Base-by-base conservation (phyloP, 2,888 invertebrate species). In the Leucozona laternaria region DNA sequence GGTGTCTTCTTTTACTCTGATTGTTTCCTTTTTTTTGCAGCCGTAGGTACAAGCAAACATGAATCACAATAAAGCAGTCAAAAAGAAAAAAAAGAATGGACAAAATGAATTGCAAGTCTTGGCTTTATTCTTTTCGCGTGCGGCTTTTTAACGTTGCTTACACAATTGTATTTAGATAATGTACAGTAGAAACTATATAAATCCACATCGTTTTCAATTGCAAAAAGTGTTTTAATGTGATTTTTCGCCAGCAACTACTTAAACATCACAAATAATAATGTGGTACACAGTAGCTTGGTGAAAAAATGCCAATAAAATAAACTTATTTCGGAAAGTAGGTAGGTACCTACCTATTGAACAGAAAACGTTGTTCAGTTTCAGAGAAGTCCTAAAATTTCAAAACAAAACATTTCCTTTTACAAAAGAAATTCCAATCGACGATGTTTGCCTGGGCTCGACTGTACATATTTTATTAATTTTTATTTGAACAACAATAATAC, bases 401-500 rank as follows among this genome's bases (percentile, higher is more conserved):
- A 40, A 15, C 5, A 40, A 40, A 40, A 4, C 2, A 40, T 4
- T 40, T 40, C 40, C 13, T 40, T 13, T 40, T 15, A 2, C 0
- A 5, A 0, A 13, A 0, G 40, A 57, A 53, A 8, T 53, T 13
- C 2, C 3, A 37, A 45, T 10, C 17, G 10, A 11, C 0, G 6
- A 7, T 15, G 15, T 15, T 25, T 28, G 25, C 7, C 25, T 53
- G 53, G 40, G 15, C 13, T 40, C 0, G 37, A 40, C 37, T 60
- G 45, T 73, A n/a, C 31, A 81, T 80, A 68, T 72, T 48, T 81
- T 85, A 77, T 85, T 81, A 77, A 77, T 77, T 85, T 81, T 85
- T 77, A 81, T 81, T 85, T 81, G 58, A 85, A 64, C 85, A 85
- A 85, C 85, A 81, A 75, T 81, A 77, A 77, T 77, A 81, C 68